phyloP scores from a whole-genome alignment of 2,113 vertebrate species.

The Plotosus lineatus region DNA sequence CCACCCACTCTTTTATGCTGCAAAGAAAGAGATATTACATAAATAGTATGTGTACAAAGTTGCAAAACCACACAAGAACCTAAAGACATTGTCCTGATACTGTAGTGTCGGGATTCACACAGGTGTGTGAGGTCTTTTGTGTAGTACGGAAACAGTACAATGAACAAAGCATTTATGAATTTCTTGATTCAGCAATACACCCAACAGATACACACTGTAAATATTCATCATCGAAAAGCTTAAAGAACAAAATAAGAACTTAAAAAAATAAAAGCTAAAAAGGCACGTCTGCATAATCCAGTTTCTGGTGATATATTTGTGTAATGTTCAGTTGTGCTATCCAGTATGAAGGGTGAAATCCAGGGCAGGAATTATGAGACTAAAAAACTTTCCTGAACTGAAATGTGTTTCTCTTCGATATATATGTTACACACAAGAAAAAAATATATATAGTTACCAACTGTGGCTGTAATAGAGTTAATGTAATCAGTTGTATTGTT shows the following conservation, averaged over 20 bases:
- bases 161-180: not conserved
- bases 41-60: not conserved
- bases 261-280: not conserved
- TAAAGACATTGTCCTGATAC: not conserved
- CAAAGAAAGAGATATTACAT: constrained; percentile 50
- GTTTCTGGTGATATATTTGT: not conserved
- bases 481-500: not conserved
- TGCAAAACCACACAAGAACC: constrained; percentile 2
- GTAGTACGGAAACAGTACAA: not conserved
- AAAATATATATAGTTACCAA: not conserved
- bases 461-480: not conserved
- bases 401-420: not conserved
- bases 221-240: not conserved
- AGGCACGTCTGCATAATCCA: not conserved
- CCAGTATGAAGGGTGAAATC: not conserved
- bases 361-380: not conserved
- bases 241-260: not conserved
- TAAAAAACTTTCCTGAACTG: not conserved
- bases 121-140: not conserved
- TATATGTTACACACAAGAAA: not conserved
- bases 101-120: not conserved
- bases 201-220: not conserved
- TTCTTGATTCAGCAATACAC: not conserved
- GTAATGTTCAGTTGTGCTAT: not conserved
- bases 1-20: constrained; percentile 96